A percentile compares a stretch with the other conserved stretches of the same genome.
phyloP scores from a whole-genome alignment of 2,113 vertebrate species.

The Crotalus tigris region DNA sequence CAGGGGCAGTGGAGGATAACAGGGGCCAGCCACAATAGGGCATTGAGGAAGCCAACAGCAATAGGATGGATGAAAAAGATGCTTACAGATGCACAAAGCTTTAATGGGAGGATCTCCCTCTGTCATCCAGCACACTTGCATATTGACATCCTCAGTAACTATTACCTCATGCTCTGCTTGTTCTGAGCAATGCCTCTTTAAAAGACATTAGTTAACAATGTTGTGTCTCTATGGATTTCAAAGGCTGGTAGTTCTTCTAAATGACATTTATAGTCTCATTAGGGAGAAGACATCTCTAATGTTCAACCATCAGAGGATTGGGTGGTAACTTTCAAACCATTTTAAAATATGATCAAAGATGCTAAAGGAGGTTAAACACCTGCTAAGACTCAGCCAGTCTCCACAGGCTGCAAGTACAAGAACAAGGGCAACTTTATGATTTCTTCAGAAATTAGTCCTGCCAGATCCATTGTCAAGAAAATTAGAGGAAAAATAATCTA shows the following conservation, averaged over 20 bases:
- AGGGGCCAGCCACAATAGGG: slow-evolving; percentile 28
- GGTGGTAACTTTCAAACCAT: background rate
- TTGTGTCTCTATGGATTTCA: fast-evolving
- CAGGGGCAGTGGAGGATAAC: slow-evolving; percentile 40
- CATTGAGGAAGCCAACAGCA: slow-evolving; percentile 14
- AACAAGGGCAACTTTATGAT: background rate
- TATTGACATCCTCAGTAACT: slow-evolving; percentile 8
- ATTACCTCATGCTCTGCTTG: slow-evolving; percentile 8
- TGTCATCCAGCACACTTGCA: background rate
- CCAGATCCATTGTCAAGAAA: background rate
- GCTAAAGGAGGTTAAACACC: background rate
- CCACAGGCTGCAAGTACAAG: background rate
- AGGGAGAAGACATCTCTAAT: fast-evolving
- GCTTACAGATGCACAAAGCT: slow-evolving; percentile 28
- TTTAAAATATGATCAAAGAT: background rate
- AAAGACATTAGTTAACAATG: background rate
- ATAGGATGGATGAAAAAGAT: background rate
- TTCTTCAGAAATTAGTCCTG: background rate
- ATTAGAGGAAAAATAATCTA: background rate
- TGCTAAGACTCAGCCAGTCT: background rate
- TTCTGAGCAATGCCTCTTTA: fast-evolving
- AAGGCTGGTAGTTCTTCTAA: background rate
- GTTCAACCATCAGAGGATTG: background rate
- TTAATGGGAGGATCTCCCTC: background rate
- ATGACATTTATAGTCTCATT: background rate